These are phyloP conservation scores for Lindbergichthys nudifrons DNA, from an alignment of 2,797 vertebrate genomes.

Conservation along the genomic window DNA sequence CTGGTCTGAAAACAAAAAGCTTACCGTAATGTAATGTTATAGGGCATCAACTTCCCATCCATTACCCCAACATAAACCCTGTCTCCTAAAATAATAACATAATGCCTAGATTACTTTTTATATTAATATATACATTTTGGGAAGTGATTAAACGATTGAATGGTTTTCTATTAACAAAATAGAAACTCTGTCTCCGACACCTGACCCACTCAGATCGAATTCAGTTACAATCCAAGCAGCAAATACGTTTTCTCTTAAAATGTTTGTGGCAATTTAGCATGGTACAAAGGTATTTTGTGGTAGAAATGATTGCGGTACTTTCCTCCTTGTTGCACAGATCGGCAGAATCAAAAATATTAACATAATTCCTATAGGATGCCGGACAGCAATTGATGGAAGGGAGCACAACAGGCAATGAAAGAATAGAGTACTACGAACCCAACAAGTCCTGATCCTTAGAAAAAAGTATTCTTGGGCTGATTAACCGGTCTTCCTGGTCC, in stretches of 20 bases:
- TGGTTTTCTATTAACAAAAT: too few relatives aligned
- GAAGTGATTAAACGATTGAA: neutral
- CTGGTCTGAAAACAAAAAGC: neutral
- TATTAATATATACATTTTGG: neutral
- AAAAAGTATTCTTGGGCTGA: neutral
- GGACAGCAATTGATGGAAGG: neutral
- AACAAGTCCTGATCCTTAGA: conserved; percentile 1
- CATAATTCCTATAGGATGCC: neutral
- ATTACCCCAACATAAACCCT: neutral
- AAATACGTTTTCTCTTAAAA: neutral
- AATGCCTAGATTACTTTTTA: neutral
- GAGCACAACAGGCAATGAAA: neutral
- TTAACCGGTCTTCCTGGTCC: neutral
- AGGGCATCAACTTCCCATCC: neutral
- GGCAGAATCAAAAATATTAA: neutral
- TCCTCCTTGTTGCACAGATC: neutral
- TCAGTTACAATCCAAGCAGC: neutral
- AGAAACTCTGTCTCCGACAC: too few relatives aligned
- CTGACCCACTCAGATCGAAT: too few relatives aligned
- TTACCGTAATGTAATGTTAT: neutral
- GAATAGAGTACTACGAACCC: neutral
- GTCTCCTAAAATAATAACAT: neutral
- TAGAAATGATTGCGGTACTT: neutral
- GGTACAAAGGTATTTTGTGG: neutral
- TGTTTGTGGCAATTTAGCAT: neutral